phyloP scores from a whole-genome alignment of 2,888 invertebrate species.

The Euplexia lucipara region DNA sequence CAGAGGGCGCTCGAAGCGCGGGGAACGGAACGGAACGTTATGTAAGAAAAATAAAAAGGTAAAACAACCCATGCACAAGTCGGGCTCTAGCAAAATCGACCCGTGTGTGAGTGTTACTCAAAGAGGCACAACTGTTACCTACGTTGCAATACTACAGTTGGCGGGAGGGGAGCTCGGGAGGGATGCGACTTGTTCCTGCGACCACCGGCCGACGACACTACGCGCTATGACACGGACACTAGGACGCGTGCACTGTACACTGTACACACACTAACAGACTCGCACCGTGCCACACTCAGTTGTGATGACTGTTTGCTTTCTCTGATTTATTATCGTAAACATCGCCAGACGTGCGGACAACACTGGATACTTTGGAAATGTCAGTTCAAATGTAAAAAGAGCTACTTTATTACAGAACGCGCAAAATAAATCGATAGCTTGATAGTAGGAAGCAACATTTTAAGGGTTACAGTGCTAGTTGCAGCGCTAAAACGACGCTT shows the following conservation, averaged over 20 bases:
- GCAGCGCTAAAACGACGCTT: slow-evolving; percentile 48
- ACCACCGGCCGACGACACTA: slow-evolving; percentile 75
- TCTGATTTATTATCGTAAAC: slow-evolving; percentile 82
- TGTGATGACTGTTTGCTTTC: slow-evolving; percentile 88
- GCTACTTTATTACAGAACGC: slow-evolving; percentile 28
- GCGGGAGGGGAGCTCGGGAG: slow-evolving; percentile 56
- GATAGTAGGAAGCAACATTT: slow-evolving; percentile 55
- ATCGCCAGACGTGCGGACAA: slow-evolving; percentile 80
- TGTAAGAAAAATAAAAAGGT: slow-evolving; percentile 55
- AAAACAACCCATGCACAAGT: slow-evolving; percentile 87
- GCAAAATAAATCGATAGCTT: slow-evolving; percentile 37
- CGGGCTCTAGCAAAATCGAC: slow-evolving; percentile 81
- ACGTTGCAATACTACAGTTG: slow-evolving; percentile 75
- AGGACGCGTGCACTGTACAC: slow-evolving; percentile 40
- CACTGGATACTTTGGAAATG: slow-evolving; percentile 65
- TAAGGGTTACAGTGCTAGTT: slow-evolving; percentile 38
- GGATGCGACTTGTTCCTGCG: slow-evolving; percentile 83
- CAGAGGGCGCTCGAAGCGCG: slow-evolving; percentile 62
- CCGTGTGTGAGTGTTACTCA: slow-evolving; percentile 77
- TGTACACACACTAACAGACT: slow-evolving; percentile 77
- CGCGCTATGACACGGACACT: slow-evolving; percentile 52
- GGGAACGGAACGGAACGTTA: slow-evolving; percentile 50
- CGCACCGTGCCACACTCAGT: slow-evolving; percentile 88
- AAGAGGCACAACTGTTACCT: slow-evolving; percentile 72
- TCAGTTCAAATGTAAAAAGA: slow-evolving; percentile 22